Base-by-base conservation (phyloP, 2,888 invertebrate species). In the Ernsta delagoae region DNA sequence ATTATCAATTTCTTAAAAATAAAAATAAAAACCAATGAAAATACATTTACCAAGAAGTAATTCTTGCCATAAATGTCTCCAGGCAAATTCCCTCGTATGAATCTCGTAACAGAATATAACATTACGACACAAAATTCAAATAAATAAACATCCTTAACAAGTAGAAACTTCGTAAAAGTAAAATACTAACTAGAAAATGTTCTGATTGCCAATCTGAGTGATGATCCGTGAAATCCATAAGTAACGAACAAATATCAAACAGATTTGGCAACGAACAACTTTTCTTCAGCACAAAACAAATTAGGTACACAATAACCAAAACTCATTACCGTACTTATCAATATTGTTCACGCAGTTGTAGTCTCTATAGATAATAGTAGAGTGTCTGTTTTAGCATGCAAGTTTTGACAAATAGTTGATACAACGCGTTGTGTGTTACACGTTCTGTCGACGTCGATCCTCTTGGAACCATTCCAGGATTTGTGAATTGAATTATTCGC, bases 381-480 rank as follows among this genome's bases (percentile, higher is more conserved):
- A 76, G 71, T 70, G 74, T 71, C 74, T 72, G 74, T 75, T 73
- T 73, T 72, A 68, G 77, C 71, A 59, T 76, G 70, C 67, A 69
- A 72, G 70, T 73, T 75, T 73, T 77, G 74, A 76, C 73, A 77
- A 74, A 73, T 73, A 64, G 64, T 59, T 45, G 59, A 70, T 71
- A 71, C 71, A 73, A 77, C 75, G 71, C 73, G 71, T 72, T 72
- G 71, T 70, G 70, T 72, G 73, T 71, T 71, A 71, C 73, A 67
- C 70, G 77, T 79, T 78, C 73, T 77, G 78, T n/a, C n/a, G n/a
- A 36, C 5, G 36, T 77, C 75, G 71, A 75, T 76, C 77, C 74
- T 74, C 81, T 68, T 88, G 89, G 88, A 85, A 73, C 70, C 34
- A 64, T 62, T 88, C 89, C 89, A 89, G 76, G 73, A 73, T 75